These are phyloP conservation scores for Ficedula albicollis DNA, from an alignment of 2,797 vertebrate genomes.

Conservation along the genomic window DNA sequence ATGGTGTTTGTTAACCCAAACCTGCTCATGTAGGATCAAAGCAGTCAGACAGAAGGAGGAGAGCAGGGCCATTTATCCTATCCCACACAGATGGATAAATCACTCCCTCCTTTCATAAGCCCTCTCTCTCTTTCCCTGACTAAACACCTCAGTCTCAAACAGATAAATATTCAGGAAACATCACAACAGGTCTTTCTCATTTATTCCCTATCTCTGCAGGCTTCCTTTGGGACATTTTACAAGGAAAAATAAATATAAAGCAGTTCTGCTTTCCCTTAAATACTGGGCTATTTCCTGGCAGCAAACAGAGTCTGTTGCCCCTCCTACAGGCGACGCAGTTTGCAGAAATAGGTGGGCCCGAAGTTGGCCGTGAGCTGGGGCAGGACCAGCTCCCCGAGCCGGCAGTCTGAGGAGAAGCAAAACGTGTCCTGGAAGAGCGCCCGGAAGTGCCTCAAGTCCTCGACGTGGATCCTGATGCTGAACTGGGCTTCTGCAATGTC, in stretches of 20 bases:
- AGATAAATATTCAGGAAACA: not conserved
- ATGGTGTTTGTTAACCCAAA: not conserved
- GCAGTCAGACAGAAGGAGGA: not conserved
- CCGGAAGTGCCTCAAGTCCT: slow-evolving; percentile 80
- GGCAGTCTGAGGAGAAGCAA: slow-evolving; percentile 81
- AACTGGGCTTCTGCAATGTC: slow-evolving; percentile 78
- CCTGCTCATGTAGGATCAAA: not conserved
- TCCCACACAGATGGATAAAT: not conserved
- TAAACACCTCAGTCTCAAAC: not conserved
- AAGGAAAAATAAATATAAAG: slow-evolving; percentile 25
- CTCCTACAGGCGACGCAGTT: slow-evolving; percentile 79
- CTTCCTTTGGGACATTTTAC: not conserved
- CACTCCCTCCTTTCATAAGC: not conserved
- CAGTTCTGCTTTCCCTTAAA: not conserved
- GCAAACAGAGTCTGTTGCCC: not conserved
- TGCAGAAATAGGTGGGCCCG: slow-evolving; percentile 94
- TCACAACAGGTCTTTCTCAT: not conserved
- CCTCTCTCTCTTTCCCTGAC: not conserved
- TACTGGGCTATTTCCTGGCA: not conserved
- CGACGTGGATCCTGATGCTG: slow-evolving; percentile 74
- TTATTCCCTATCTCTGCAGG: not conserved
- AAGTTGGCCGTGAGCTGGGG: slow-evolving; percentile 93
- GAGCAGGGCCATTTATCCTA: not conserved
- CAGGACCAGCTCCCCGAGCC: slow-evolving; percentile 88
- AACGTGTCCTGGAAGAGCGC: slow-evolving; percentile 85